A percentile compares a stretch with the other conserved stretches of the same genome.
phyloP scores from a whole-genome alignment of 2,113 vertebrate species.

The Anoura caudifer region DNA sequence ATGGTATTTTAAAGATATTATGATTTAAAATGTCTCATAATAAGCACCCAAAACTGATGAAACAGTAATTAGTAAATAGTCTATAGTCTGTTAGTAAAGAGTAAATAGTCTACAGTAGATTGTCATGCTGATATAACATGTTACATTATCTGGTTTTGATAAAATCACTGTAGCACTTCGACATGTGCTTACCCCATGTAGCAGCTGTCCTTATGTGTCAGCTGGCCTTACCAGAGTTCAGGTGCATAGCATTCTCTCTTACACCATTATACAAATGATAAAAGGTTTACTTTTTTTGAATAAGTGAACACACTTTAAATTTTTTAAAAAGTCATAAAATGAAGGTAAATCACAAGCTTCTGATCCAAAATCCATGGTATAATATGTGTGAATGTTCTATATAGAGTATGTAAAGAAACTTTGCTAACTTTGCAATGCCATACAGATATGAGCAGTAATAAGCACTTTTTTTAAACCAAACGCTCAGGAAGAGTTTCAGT shows the following conservation, averaged over 20 bases:
- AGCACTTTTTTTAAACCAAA: not conserved
- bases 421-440: not conserved
- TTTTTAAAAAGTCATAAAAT: not conserved
- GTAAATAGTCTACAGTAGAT: not conserved
- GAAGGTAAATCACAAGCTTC: not conserved
- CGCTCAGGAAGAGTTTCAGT: not conserved
- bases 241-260: not conserved
- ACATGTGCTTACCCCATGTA: accelerated
- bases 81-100: too few relatives aligned
- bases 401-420: not conserved
- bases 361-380: not conserved
- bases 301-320: not conserved
- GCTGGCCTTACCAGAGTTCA: not conserved
- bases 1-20: not conserved
- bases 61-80: too few relatives aligned
- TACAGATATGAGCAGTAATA: not conserved
- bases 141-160: not conserved
- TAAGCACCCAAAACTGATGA: not conserved
- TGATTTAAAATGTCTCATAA: not conserved
- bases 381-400: not conserved
- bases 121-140: not conserved
- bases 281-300: not conserved
- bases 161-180: accelerated
- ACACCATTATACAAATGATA: not conserved
- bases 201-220: not conserved